Evolutionary conservation across 2,888 invertebrate species (phyloP), one percentile per base, ranked within the genome.

Genomic region (Lithosia quadra): DNA sequence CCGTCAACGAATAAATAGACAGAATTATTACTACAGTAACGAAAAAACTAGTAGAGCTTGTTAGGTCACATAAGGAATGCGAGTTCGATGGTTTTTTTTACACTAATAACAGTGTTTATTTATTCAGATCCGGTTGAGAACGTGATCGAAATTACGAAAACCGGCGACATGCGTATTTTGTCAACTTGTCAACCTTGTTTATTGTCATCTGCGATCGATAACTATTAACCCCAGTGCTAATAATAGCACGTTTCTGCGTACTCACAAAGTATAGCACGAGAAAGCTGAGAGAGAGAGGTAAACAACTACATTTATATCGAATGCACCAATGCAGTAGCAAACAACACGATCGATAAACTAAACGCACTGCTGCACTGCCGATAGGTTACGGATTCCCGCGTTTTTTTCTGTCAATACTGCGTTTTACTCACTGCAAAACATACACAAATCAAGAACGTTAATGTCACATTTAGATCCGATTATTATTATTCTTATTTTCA

Each of bases 291-390:
- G 81, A 73, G 81, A 72, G 81, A 75, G 65, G 89, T 92, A 93
- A 92, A 92, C 92, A 92, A 88, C 82, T 83, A 78, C 85, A 87
- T 85, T 85, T 88, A 89, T 87, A 88, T 84, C 79, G 73, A 82
- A 82, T 88, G 88, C 86, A 90, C 86, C 88, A 79, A 88, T 85
- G 76, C 82, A 81, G 74, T 77, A 77, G 84, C 88, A 90, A 87
- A 84, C 91, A 88, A 82, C 84, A 85, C 82, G 91, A 93, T 93
- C 93, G 87, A 94, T 93, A 93, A 86, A 84, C 84, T 75, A 81
- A 86, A 87, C 87, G 86, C 86, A 88, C 84, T 76, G 75, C 84
- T 76, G 75, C 80, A 83, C 86, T 83, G 80, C 81, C 77, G 74
- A 80, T 80, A 71, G 64, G 70, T 70, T 70, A 65, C 67, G 43